Conservation (phyloP, 2,888 invertebrate genomes). For the Dasysyrphus albostriatus region DNA sequence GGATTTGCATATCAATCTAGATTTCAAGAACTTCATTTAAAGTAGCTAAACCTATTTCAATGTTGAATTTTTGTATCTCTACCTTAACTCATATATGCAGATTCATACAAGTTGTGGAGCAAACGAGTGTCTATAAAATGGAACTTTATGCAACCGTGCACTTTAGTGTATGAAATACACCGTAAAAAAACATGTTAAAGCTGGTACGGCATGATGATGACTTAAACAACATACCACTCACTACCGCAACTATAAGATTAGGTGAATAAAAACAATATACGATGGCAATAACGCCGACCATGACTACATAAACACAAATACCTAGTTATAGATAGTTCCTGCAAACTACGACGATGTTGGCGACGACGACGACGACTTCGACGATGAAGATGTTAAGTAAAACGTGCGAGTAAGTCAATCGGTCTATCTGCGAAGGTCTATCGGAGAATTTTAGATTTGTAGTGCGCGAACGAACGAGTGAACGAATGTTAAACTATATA, state of each 20-base stretch:
- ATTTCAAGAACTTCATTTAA: constrained; percentile 6
- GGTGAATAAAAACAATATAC: constrained; percentile 12
- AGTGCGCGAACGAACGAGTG: constrained; percentile 50
- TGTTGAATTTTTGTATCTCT: background rate
- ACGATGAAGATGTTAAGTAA: constrained; percentile 73
- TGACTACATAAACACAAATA: background rate
- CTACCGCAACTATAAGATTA: constrained; percentile 8
- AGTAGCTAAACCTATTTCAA: background rate
- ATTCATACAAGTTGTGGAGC: background rate
- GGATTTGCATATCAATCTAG: constrained; percentile 36
- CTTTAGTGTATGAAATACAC: constrained; percentile 29
- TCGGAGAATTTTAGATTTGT: constrained; percentile 69
- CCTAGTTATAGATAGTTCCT: background rate
- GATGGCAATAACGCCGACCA: background rate
- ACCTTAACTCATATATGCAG: background rate
- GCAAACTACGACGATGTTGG: constrained; percentile 24
- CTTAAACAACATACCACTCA: constrained; percentile 22
- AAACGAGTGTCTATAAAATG: background rate
- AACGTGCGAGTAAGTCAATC: constrained; percentile 76
- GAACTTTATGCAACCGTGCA: constrained; percentile 39
- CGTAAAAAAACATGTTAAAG: constrained; percentile 42
- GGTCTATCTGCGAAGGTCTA: constrained; percentile 74
- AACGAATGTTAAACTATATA: constrained; percentile 26
- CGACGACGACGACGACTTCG: constrained; percentile 10
- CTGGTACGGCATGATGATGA: constrained; percentile 51